These are phyloP conservation scores for Coptotermes formosanus DNA, from an alignment of 1,140 invertebrate species.

Conservation along the genomic window DNA sequence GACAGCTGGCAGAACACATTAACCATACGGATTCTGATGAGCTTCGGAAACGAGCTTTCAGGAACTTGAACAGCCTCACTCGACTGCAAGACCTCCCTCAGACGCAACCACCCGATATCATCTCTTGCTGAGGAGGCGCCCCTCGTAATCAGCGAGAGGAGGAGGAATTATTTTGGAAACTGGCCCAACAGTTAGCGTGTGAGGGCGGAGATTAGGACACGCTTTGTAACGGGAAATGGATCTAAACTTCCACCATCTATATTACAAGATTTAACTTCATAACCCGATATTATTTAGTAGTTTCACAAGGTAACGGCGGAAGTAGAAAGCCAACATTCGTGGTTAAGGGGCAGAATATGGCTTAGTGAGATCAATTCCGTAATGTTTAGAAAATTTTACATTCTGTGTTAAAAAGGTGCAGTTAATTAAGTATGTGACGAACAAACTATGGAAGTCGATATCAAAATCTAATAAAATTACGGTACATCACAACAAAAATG, in stretches of 20 bases:
- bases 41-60: slow-evolving; percentile 24
- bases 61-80: not conserved
- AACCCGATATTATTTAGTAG: not conserved
- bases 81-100: not conserved
- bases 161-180: not conserved
- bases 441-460: too few species aligned
- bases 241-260: slow-evolving; percentile 11
- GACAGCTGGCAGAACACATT: slow-evolving; percentile 7
- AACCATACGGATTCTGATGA: not conserved
- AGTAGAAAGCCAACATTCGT: not conserved
- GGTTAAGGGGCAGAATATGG: not conserved
- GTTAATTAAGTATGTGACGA: too few species aligned
- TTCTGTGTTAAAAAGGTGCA: too few species aligned
- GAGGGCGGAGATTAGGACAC: slow-evolving; percentile 25
- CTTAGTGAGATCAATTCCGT: not conserved
- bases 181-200: slow-evolving; percentile 19
- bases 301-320: not conserved
- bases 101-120: not conserved
- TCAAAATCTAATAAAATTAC: too few species aligned
- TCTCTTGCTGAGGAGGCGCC: not conserved
- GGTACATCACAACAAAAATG: too few species aligned
- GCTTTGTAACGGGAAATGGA: slow-evolving; percentile 23
- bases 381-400: too few species aligned
- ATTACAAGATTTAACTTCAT: slow-evolving; percentile 11
- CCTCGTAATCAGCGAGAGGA: slow-evolving; percentile 19